Base-by-base conservation (phyloP, 1,140 invertebrate species). In the Hirudo medicinalis region DNA sequence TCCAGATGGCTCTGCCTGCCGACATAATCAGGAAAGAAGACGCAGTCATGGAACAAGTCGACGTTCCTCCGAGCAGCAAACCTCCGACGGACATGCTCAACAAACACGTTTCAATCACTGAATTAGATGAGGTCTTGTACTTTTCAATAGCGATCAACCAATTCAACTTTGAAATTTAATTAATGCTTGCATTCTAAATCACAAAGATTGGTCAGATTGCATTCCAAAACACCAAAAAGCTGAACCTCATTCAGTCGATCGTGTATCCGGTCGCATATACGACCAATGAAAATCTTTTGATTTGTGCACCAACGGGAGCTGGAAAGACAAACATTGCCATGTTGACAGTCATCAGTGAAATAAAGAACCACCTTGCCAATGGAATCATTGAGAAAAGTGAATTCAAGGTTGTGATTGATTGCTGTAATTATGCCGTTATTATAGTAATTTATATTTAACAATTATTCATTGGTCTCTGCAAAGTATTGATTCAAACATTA, bases 241-340 rank as follows among this genome's bases (percentile, higher is more conserved):
- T 99, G 20, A 99, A 99, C 83, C 83, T 88, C 71, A 97, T 99
- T 74, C 96, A 99, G 80, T 92, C 91, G 0, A 88, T 97, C 68
- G 96, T 99, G 0, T 99, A 90, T 82, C 87, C 93, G 63, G 87
- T 91, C 3, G 97, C 97, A 0, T 98, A 97, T 83, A 88, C 92
- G 77, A 92, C 91, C 13, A 96, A 97, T 81, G 92, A 99, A 78
- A 99, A 99, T 82, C 84, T 99, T 76, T 81, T 99, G 67, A 82
- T 82, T 60, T 82, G 79, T 77, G 82, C 82, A 2, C 82, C 82
- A 0, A 83, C 82, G 55, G 82, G 80, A 25, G 82, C 81, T 25
- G 82, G 84, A 40, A 99, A 99, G 84, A 99, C 97, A 0, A 99
- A 99, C 82, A 93, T 99, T 73, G 97, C 97, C 1, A 87, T 99